phyloP scores from a whole-genome alignment of 2,888 invertebrate genomes.

The Shargacucullia verbasci region DNA sequence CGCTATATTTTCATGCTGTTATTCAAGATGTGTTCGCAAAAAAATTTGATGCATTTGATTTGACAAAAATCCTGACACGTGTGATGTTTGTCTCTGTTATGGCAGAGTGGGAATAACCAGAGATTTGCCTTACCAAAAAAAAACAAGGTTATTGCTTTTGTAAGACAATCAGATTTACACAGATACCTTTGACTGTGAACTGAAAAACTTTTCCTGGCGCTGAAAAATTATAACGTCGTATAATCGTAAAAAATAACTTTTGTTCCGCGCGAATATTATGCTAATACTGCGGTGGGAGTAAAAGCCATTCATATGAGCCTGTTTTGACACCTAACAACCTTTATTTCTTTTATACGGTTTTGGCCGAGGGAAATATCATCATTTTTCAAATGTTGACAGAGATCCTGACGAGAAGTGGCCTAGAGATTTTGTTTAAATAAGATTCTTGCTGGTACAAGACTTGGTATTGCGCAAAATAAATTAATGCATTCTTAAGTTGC shows the following conservation, averaged over 20 bases:
- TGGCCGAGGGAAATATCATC: conserved; percentile 32
- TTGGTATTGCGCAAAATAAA: conserved; percentile 28
- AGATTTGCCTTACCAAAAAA: too few species aligned
- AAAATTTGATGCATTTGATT: too few species aligned
- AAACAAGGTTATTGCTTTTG: background rate
- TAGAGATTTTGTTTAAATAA: conserved; percentile 22
- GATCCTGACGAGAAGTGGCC: conserved; percentile 9
- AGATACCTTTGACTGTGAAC: conserved; percentile 4
- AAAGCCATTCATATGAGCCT: conserved; percentile 50
- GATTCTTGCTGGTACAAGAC: conserved; percentile 8
- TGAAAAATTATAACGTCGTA: conserved; percentile 28
- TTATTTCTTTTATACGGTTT: conserved; percentile 31
- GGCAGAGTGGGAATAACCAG: too few species aligned
- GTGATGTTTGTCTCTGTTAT: too few species aligned
- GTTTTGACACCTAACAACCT: conserved; percentile 35
- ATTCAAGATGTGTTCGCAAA: too few species aligned
- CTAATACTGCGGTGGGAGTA: conserved; percentile 50
- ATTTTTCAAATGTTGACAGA: conserved; percentile 43
- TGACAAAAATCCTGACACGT: too few species aligned
- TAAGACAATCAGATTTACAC: conserved; percentile 3
- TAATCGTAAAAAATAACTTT: conserved; percentile 62
- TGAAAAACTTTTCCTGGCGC: conserved; percentile 15
- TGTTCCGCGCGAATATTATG: conserved; percentile 61
- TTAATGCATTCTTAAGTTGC: conserved; percentile 37
- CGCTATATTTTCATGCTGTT: too few species aligned